Percentiles rank a stretch among this genome's conserved stretches.
Evolutionary conservation across 2,888 invertebrate species (phyloP).

Genomic region (Patella caerulea): DNA sequence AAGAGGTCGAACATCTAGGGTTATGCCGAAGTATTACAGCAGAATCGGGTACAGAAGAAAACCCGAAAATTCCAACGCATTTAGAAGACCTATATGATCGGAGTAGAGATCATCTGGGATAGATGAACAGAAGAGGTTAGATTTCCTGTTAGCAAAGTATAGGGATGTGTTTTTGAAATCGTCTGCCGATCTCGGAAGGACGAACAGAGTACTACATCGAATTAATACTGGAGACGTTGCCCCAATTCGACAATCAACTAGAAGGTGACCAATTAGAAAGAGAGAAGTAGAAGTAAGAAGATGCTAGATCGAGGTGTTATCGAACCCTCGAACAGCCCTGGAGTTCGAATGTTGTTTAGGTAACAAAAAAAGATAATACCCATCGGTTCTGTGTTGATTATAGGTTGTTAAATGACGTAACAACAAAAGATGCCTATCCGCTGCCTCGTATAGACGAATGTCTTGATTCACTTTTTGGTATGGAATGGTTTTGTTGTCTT

Average conservation of each 20-base stretch:
- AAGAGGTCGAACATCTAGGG: too few relatives aligned
- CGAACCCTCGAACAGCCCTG: constrained; percentile 6
- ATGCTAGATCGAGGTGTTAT: not conserved
- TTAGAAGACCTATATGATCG: too few relatives aligned
- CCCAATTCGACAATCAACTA: not conserved
- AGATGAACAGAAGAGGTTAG: too few relatives aligned
- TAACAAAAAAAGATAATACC: not conserved
- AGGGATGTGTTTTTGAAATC: constrained; percentile 28
- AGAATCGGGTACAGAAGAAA: too few relatives aligned
- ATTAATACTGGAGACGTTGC: constrained; percentile 12
- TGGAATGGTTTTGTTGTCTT: constrained; percentile 15
- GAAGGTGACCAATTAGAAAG: not conserved
- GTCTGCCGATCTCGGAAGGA: constrained; percentile 29
- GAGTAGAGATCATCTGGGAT: too few relatives aligned
- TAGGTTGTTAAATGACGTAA: not conserved
- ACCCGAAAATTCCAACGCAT: too few relatives aligned
- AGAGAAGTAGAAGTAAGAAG: not conserved
- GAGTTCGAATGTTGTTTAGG: not conserved
- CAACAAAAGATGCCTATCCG: not conserved
- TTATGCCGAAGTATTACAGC: too few relatives aligned
- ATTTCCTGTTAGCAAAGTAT: constrained; percentile 13
- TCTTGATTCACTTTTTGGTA: not conserved
- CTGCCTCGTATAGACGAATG: constrained; percentile 10
- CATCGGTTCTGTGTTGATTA: constrained; percentile 2
- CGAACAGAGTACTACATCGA: constrained; percentile 24